Evolutionary conservation across 2,113 vertebrate species (phyloP).

Genomic region (Parus major): DNA sequence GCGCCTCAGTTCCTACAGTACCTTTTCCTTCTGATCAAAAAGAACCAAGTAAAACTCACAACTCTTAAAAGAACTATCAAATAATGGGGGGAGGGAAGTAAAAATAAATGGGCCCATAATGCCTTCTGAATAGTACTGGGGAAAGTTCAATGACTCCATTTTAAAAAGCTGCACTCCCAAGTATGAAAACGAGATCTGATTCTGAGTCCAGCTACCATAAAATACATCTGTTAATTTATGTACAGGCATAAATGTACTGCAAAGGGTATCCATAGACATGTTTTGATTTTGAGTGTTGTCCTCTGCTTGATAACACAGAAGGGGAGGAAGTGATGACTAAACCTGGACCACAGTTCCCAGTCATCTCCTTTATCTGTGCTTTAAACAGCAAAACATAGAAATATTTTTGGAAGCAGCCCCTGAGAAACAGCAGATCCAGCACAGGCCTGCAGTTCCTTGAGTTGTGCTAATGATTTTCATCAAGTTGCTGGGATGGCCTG

Average conservation of each 20-base stretch:
- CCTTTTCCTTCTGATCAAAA: conserved; percentile 62
- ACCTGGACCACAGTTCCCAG: background rate
- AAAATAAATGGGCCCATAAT: conserved; percentile 35
- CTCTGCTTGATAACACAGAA: background rate
- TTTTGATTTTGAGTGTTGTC: background rate
- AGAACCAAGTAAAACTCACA: conserved; percentile 30
- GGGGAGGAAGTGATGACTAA: background rate
- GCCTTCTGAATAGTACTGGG: background rate
- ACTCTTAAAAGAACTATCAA: conserved; percentile 61
- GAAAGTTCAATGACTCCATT: conserved; percentile 34
- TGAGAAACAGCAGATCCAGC: background rate
- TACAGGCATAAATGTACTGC: background rate
- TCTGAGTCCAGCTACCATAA: background rate
- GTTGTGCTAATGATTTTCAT: background rate
- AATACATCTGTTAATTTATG: background rate
- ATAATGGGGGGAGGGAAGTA: conserved; percentile 60
- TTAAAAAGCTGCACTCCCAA: background rate
- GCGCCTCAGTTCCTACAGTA: conserved; percentile 34
- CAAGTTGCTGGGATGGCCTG: background rate
- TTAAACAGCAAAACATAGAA: background rate
- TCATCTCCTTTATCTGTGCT: background rate
- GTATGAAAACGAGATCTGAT: background rate
- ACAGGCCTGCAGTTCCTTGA: background rate
- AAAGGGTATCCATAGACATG: accelerated
- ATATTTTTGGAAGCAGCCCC: background rate